Base-by-base conservation (phyloP, 92 coral and sea anemone species). In the Siderastrea radians region DNA sequence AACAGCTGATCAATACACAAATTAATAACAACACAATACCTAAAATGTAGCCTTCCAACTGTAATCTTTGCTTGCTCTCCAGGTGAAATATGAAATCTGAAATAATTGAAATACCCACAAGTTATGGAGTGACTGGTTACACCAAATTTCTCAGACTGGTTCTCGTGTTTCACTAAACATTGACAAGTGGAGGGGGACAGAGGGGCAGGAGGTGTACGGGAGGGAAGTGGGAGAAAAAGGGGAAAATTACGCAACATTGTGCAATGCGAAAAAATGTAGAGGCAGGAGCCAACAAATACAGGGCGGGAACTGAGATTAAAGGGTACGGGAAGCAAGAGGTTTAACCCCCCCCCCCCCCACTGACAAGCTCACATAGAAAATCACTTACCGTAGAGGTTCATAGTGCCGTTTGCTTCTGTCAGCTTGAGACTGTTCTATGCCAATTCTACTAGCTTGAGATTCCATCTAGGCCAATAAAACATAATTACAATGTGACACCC, bases 41-140 rank as follows among this genome's bases (percentile, higher is more conserved):
- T 97, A 61, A 97, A 97, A 83, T 97, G 99, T 58, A 97, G 89
- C 70, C 99, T 85, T 79, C 98, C 99, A 74, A 97, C 93, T 7
- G 99, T 97, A 49, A 90, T 65, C 70, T 92, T 90, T 69, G 93
- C 87, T 12, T 86, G 60, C n/a, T 89, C 94, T 53, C 85, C 77
- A 2, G 83, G 77, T 13, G 94, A 84, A n/a, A 85, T 73, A 48
- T 90, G 91, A 88, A 96, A 72, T 67, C 99, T 96, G 81, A 67
- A 88, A 83, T 0, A 67, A 68, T 8, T 47, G 12, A 62, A 74
- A 79, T 6, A 10, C 10, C 48, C 60, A 84, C 5, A 55, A 50
- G 60, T 47, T 63, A 48, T 45, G 38, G 38, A 26, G 38, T 26
- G 38, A 26, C 38, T 26, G 38, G 38, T 26, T 26, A 26, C 38